Conservation (phyloP, 2,113 vertebrate species). For the Sitta europaea region DNA sequence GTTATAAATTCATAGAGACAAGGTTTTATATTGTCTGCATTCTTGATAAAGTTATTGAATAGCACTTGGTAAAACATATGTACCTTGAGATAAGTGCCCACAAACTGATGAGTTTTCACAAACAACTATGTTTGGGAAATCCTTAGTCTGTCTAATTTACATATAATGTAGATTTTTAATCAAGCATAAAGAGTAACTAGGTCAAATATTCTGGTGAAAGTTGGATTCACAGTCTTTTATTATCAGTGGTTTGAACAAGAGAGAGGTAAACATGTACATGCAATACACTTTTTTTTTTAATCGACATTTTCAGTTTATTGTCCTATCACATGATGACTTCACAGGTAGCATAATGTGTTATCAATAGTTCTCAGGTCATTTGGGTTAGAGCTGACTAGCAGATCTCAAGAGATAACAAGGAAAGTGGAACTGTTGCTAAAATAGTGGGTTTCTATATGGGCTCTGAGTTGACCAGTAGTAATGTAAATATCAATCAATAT, state of each 20-base stretch:
- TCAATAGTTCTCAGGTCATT: background rate
- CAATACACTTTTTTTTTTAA: background rate
- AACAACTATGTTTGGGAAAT: background rate
- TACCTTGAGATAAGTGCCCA: background rate
- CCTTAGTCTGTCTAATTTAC: background rate
- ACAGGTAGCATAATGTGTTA: background rate
- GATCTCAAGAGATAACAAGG: background rate
- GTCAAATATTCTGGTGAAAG: background rate
- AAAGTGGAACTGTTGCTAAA: background rate
- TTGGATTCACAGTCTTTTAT: background rate
- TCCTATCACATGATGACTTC: background rate
- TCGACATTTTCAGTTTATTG: background rate
- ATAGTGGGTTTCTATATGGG: background rate
- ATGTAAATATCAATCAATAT: background rate
- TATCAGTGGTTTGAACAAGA: background rate
- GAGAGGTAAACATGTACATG: background rate
- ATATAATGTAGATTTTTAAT: background rate
- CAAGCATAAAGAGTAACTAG: background rate
- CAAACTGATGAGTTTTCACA: background rate
- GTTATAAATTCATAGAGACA: background rate
- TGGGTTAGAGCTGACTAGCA: background rate
- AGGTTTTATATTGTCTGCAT: background rate
- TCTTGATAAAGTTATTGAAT: background rate
- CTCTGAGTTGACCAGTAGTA: background rate
- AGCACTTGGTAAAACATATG: background rate